Conservation (phyloP, 2,113 vertebrate species). For the Cryptomyrus ogoouensis region DNA sequence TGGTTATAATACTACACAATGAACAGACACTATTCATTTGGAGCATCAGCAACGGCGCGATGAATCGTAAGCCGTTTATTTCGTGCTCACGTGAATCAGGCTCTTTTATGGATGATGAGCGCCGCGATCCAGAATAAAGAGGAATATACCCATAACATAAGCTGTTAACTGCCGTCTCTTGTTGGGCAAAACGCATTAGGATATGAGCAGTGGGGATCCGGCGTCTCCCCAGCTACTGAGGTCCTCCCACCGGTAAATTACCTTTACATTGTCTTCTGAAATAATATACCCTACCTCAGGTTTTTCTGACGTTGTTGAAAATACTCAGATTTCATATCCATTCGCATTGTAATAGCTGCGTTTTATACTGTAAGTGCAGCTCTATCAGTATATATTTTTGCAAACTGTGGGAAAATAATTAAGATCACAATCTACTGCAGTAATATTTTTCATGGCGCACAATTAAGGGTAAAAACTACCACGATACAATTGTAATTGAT, state of each 20-base stretch:
- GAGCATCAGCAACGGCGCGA: slow-evolving; percentile 13
- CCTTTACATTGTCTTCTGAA: not conserved
- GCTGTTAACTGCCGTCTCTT: slow-evolving; percentile 6
- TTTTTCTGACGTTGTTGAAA: not conserved
- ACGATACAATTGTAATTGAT: not conserved
- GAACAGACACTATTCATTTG: not conserved
- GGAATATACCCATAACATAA: not conserved
- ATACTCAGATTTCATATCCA: not conserved
- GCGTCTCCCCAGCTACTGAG: slow-evolving; percentile 63
- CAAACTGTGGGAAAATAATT: not conserved
- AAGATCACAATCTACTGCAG: not conserved
- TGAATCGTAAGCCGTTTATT: not conserved
- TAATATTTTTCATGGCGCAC: not conserved
- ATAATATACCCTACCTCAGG: not conserved
- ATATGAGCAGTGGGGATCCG: slow-evolving; percentile 61
- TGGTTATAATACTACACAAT: slow-evolving; percentile 16
- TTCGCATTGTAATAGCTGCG: not conserved
- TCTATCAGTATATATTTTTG: not conserved
- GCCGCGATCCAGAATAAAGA: not conserved
- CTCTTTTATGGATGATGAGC: not conserved
- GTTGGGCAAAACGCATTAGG: slow-evolving; percentile 55
- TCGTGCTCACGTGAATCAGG: not conserved
- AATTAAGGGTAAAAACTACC: not conserved
- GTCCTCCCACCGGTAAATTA: slow-evolving; percentile 65
- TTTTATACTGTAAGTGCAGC: not conserved